Evolutionary conservation across 2,888 invertebrate species (phyloP).

Genomic region (Liodrosophila aerea): DNA sequence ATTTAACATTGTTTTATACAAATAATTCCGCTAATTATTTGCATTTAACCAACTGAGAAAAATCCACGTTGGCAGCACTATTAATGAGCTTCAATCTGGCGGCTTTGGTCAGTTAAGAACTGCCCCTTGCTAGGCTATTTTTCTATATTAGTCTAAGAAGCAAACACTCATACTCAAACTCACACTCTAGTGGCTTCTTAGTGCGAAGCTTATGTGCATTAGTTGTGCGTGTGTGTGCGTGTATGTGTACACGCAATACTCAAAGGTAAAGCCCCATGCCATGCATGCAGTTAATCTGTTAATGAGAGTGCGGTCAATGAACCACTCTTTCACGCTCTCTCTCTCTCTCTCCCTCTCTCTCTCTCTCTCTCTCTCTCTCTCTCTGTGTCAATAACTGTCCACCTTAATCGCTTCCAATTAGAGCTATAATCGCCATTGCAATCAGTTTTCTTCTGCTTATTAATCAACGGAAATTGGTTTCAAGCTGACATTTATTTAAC

Average conservation of each 20-base stretch:
- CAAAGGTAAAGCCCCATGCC: conserved; percentile 25
- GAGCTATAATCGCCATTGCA: conserved; percentile 21
- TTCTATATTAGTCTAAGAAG: not conserved
- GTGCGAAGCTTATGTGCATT: too few relatives aligned
- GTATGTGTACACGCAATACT: conserved; percentile 30
- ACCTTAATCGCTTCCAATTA: conserved; percentile 48
- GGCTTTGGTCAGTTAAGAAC: conserved; percentile 15
- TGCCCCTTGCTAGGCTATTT: not conserved
- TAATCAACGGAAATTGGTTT: conserved; percentile 25
- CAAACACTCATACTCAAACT: not conserved
- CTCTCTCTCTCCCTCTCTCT: too few relatives aligned
- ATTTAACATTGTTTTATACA: too few relatives aligned
- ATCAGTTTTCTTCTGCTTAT: conserved; percentile 18
- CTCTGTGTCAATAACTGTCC: conserved; percentile 12
- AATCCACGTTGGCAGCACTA: conserved; percentile 8
- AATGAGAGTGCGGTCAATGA: conserved; percentile 20
- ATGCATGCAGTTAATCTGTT: conserved; percentile 24
- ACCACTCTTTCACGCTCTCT: too few relatives aligned
- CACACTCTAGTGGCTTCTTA: not conserved
- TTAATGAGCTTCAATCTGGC: conserved; percentile 40
- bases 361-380: too few relatives aligned
- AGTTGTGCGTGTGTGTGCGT: too few relatives aligned
- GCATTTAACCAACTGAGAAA: too few relatives aligned
- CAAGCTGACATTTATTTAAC: conserved; percentile 9
- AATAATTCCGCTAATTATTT: too few relatives aligned